Base-by-base conservation (phyloP, 2,888 invertebrate genomes). In the Cancer borealis region DNA sequence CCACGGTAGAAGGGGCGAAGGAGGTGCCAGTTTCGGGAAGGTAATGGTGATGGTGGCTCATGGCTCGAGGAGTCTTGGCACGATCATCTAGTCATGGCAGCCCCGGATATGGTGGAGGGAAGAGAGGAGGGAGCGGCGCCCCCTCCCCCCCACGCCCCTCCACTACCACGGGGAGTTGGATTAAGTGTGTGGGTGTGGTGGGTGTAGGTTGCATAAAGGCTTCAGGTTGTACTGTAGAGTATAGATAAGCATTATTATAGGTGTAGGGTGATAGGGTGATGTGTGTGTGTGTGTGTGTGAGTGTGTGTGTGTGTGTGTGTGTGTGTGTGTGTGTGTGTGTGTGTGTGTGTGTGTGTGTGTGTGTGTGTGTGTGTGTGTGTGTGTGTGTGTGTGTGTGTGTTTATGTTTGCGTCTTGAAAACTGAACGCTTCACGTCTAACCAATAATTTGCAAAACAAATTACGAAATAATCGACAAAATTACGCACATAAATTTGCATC, bases 21-120 rank as follows among this genome's bases (percentile, higher is more conserved):
- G 47, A 88, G 47, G 30, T 30, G 12, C 12, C 30, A 30, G 79
- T 26, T 79, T 26, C 30, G 12, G 26, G 79, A 79, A 79, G 30
- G 79, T 79, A 30, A 79, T 91, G 91, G 91, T 91, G 91, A 91
- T 39, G 91, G 46, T 91, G 91, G 73, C 91, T 45, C 45, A 45
- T 30, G 91, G 91, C 66, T 73, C 91, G n/a, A 73, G 91, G 54
- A 73, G 39, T 91, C 73, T 54, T 91, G 91, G 49, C 73, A 45
- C 73, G 45, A 91, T 73, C 91, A 91, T 91, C 91, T 91, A 91
- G 91, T 91, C 91, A 91, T 73, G 66, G 14, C 30, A 79, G 79
- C 79, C 79, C 30, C 79, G 26, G 79, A 21, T 79, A 8, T 73
- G 5, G 30, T 26, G 79, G 79, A 79, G 79, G 30, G 79, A 30